Evolutionary conservation across 2,888 invertebrate genomes (phyloP).

Genomic region (Biston betularia): DNA sequence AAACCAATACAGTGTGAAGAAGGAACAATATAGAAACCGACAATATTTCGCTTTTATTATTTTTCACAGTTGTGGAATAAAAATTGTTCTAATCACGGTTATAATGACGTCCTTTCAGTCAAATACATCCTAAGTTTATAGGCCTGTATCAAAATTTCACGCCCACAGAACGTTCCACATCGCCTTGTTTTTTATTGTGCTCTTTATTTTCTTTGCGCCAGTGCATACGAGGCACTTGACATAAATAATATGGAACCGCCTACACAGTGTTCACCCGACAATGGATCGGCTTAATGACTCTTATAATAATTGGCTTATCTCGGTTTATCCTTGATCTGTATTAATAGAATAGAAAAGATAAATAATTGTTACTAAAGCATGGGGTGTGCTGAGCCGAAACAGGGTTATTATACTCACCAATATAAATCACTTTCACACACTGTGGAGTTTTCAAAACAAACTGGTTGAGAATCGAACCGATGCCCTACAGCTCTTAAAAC

Average conservation of each 20-base stretch:
- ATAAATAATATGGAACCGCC: slow-evolving; percentile 25
- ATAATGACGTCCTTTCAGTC: no score
- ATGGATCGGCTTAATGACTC: slow-evolving; percentile 22
- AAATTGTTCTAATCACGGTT: no score
- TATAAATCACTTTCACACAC: no score
- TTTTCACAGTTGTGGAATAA: no score
- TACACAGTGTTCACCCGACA: slow-evolving; percentile 12
- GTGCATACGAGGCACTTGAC: slow-evolving; percentile 25
- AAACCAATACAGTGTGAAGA: no score
- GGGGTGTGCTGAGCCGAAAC: no score
- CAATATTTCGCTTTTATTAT: no score
- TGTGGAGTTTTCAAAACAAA: not conserved
- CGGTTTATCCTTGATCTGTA: slow-evolving; percentile 22
- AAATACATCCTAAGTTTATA: not conserved
- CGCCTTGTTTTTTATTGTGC: not conserved
- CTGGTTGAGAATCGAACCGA: no score
- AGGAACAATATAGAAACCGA: no score
- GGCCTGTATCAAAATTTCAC: not conserved
- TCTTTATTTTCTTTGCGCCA: slow-evolving; percentile 21
- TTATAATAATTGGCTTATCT: slow-evolving; percentile 25
- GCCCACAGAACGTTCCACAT: not conserved
- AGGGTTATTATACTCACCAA: no score
- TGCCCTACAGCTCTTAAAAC: no score
- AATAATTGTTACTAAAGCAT: not conserved
- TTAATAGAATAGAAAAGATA: not conserved